Evolutionary conservation across 2,113 vertebrate genomes (phyloP), one percentile per base, ranked within the genome.

Genomic region (Danionella cerebrum): DNA sequence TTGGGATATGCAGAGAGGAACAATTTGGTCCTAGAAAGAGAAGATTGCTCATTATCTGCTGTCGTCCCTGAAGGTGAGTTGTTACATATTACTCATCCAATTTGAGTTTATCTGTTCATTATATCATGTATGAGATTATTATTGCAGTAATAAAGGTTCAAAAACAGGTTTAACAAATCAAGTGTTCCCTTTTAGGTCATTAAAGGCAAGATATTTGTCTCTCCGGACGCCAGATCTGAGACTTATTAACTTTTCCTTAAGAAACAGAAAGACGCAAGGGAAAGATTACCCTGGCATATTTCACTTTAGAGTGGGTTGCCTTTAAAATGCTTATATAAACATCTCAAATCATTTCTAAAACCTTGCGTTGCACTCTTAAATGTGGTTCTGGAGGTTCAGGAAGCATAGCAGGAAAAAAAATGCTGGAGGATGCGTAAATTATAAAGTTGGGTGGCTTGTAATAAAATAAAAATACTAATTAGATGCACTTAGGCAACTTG

Each of bases 321-420:
- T 64, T 54, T 24, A 3, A 8, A 16, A 22, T 42, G 12, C 5
- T 24, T 6, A 6, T 33, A 2, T 6, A 1, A 12, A 47, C 21
- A 41, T 21, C 1, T 21, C 10, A 3, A 14, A 7, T 31, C 29
- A 8, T 10, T 22, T 6, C 33, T 44, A 14, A 53, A 12, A 47
- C 38, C 50, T 2, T 72, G 19, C 47, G 3, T 38, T 47, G 19
- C 27, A 18, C 25, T 29, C 21, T 31, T 21, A 3, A 2, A 55
- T 31, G 54, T 45, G 89, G 88, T 90, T 90, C 76, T 90, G 88
- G 87, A 84, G 85, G 64, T 89, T 88, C 72, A 86, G 88, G 12
- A 80, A 2, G n/a, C n/a, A n/a, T n/a, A 19, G 74, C 78, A 25
- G 84, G 81, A 16, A 78, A 67, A 25, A 87, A 84, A n/a, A n/a